Conservation (phyloP, 2,797 vertebrate species). For the Brotula barbata region DNA sequence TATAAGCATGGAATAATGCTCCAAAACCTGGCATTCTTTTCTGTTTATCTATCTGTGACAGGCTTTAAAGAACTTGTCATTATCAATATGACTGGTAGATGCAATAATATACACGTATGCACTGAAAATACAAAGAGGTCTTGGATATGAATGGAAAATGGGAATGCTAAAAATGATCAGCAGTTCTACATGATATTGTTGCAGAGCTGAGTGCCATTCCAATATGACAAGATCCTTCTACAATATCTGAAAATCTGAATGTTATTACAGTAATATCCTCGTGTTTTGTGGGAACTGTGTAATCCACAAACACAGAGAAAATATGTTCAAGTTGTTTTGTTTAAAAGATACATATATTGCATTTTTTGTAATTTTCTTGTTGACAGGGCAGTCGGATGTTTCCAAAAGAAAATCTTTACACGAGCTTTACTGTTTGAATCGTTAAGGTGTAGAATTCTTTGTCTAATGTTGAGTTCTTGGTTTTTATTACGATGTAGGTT, state of each 20-base stretch:
- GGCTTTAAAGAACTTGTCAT: conserved; percentile 71
- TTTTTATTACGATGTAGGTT: conserved; percentile 90
- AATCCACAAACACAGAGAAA: conserved; percentile 62
- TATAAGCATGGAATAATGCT: conserved; percentile 61
- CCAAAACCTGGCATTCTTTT: conserved; percentile 58
- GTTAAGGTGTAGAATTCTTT: conserved; percentile 89
- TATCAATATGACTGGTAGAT: conserved; percentile 79
- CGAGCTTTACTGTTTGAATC: conserved; percentile 88
- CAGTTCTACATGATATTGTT: conserved; percentile 57
- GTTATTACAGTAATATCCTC: conserved; percentile 73
- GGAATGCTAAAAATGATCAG: conserved; percentile 63
- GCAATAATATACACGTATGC: conserved; percentile 84
- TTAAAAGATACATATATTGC: conserved; percentile 62
- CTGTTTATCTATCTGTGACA: conserved; percentile 65
- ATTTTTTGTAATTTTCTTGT: conserved; percentile 63
- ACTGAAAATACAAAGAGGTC: conserved; percentile 79
- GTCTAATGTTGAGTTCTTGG: conserved; percentile 86
- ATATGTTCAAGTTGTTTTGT: conserved; percentile 62
- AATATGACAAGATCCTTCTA: conserved; percentile 67
- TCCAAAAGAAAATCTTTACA: conserved; percentile 83
- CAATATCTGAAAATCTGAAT: conserved; percentile 74
- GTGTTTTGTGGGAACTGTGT: conserved; percentile 61
- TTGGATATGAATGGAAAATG: conserved; percentile 67
- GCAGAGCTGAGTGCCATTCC: conserved; percentile 72
- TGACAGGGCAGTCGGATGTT: conserved; percentile 82